Conservation (phyloP, 2,113 vertebrate genomes). For the Rattus norvegicus region DNA sequence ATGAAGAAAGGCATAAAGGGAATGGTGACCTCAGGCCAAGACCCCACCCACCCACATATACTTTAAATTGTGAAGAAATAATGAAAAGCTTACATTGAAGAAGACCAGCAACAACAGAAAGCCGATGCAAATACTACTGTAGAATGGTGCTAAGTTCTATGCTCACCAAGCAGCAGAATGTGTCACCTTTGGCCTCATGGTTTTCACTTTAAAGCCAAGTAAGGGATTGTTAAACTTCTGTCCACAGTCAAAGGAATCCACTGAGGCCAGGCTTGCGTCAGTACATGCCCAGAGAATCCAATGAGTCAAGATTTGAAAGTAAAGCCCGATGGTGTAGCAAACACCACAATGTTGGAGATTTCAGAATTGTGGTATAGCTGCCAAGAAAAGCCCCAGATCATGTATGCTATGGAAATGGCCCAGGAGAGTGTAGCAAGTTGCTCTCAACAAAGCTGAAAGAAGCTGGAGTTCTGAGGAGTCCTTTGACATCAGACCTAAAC, state of each 20-base stretch:
- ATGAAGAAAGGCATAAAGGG: background rate
- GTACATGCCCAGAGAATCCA: background rate
- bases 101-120: background rate
- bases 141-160: background rate
- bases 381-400: background rate
- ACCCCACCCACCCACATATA: too few relatives aligned
- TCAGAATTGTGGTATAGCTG: background rate
- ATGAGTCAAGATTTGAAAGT: background rate
- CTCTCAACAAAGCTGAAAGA: background rate
- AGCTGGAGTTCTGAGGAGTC: background rate
- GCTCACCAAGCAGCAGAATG: background rate
- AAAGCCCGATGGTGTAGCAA: background rate
- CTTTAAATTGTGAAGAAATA: background rate
- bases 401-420: background rate
- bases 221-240: background rate
- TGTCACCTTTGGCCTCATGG: background rate
- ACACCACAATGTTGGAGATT: background rate
- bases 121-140: background rate
- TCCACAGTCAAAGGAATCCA: background rate
- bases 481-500: background rate
- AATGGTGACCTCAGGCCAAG: background rate
- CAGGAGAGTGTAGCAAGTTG: background rate
- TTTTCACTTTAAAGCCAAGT: background rate
- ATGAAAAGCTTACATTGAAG: background rate
- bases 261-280: background rate